Evolutionary conservation across 1,140 invertebrate species (phyloP).

Genomic region (Drosophila sulfurigaster): DNA sequence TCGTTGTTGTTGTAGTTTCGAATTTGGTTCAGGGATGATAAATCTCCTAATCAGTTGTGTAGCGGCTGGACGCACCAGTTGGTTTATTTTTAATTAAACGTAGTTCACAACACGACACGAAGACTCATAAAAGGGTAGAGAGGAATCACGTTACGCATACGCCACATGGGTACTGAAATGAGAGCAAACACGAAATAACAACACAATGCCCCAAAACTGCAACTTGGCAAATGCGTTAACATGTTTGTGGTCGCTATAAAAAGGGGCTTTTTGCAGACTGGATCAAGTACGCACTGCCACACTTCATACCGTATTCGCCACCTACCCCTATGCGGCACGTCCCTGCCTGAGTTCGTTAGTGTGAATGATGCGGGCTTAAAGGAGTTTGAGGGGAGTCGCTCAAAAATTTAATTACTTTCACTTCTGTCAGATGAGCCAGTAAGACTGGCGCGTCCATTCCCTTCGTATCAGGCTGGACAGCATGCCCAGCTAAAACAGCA

Average conservation of each 20-base stretch:
- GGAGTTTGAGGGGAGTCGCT: constrained; percentile 31
- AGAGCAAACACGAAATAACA: constrained; percentile 20
- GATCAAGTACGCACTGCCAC: constrained; percentile 30
- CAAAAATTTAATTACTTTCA: constrained; percentile 83
- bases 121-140: constrained; percentile 61
- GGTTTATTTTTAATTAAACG: constrained; percentile 81
- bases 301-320: neutral
- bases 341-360: constrained; percentile 70
- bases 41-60: constrained; percentile 61
- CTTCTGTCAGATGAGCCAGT: constrained; percentile 47
- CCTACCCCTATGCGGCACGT: constrained; percentile 49
- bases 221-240: constrained; percentile 71
- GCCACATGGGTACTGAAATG: constrained; percentile 33
- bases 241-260: constrained; percentile 74
- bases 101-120: constrained; percentile 34
- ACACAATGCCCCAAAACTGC: constrained; percentile 41
- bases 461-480: no score
- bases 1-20: constrained; percentile 15
- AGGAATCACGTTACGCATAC: constrained; percentile 63
- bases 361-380: constrained; percentile 57
- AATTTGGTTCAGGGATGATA: constrained; percentile 1
- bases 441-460: neutral
- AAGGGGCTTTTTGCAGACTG: constrained; percentile 56
- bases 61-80: constrained; percentile 27
- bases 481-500: constrained; percentile 32